Percentiles rank a stretch among this genome's conserved stretches.
phyloP scores from a whole-genome alignment of 2,797 vertebrate genomes.

The Liparis tanakae region DNA sequence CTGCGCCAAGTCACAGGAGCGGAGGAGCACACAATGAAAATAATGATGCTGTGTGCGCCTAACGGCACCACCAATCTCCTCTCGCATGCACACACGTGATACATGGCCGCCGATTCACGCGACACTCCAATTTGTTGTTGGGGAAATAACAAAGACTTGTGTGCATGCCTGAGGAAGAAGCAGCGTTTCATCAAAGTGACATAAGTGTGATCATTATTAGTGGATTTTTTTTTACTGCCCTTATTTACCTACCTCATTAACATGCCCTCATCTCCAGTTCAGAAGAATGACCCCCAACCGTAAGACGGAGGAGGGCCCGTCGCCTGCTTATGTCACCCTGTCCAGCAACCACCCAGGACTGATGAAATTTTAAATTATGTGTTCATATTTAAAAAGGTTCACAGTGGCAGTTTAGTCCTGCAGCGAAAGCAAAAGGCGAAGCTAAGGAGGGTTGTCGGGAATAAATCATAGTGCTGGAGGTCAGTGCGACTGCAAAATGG shows the following conservation, averaged over 20 bases:
- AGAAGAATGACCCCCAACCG: conserved; percentile 46
- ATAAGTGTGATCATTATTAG: conserved; percentile 28
- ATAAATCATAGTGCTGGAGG: conserved; percentile 75
- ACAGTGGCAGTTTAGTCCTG: conserved; percentile 71
- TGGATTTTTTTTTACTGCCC: conserved; percentile 30
- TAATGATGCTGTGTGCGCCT: conserved; percentile 55
- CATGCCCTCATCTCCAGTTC: conserved; percentile 37
- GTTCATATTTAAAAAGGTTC: conserved; percentile 84
- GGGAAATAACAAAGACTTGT: conserved; percentile 29
- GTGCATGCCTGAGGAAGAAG: conserved; percentile 35
- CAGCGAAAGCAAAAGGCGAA: conserved; percentile 57
- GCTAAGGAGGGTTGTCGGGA: conserved; percentile 57
- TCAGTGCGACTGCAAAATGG: conserved; percentile 59
- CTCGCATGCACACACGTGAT: neutral
- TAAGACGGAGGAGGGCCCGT: conserved; percentile 47
- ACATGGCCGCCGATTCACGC: conserved; percentile 25
- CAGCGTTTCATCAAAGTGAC: conserved; percentile 58
- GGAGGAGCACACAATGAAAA: conserved; percentile 63
- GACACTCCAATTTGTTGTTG: conserved; percentile 39
- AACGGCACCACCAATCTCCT: conserved; percentile 46
- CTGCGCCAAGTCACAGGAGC: conserved; percentile 40
- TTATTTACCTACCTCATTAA: conserved; percentile 64
- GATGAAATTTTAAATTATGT: conserved; percentile 82
- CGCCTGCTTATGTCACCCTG: conserved; percentile 55
- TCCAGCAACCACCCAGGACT: conserved; percentile 67